Conservation (phyloP, 2,797 vertebrate genomes). For the Acanthornis magna region DNA sequence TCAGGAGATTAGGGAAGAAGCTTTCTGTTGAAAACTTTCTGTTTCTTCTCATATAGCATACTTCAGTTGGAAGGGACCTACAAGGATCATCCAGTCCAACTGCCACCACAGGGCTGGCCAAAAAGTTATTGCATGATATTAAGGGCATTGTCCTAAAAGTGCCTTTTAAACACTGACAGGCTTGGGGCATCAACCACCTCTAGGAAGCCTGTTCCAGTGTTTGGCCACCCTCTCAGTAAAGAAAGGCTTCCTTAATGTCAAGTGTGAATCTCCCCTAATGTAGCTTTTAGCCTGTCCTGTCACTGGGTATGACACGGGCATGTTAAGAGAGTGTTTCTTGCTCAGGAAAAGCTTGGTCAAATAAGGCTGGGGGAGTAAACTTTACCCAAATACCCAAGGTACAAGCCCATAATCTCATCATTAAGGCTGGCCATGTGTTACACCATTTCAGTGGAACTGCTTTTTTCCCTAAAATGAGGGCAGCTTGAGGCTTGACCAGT, state of each 20-base stretch:
- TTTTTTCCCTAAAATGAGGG: neutral
- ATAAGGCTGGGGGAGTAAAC: neutral
- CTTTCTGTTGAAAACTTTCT: neutral
- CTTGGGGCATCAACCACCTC: neutral
- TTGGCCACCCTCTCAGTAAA: neutral
- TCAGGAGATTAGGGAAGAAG: neutral
- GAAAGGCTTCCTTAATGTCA: neutral
- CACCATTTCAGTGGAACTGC: neutral
- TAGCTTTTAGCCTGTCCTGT: neutral
- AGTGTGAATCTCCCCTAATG: neutral
- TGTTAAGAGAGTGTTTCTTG: neutral
- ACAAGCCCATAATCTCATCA: neutral
- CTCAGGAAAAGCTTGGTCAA: neutral
- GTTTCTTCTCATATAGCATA: neutral
- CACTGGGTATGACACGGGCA: neutral
- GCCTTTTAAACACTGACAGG: neutral
- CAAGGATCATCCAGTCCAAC: neutral
- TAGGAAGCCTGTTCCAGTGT: neutral
- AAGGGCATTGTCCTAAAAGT: neutral
- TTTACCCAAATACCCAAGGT: neutral
- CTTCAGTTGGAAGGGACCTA: neutral
- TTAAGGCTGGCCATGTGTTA: rapidly evolving
- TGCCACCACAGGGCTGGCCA: neutral
- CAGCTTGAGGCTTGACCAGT: neutral
- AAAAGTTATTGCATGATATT: neutral